Base-by-base conservation (phyloP, 2,113 vertebrate genomes). In the Chelonoidis abingdonii region DNA sequence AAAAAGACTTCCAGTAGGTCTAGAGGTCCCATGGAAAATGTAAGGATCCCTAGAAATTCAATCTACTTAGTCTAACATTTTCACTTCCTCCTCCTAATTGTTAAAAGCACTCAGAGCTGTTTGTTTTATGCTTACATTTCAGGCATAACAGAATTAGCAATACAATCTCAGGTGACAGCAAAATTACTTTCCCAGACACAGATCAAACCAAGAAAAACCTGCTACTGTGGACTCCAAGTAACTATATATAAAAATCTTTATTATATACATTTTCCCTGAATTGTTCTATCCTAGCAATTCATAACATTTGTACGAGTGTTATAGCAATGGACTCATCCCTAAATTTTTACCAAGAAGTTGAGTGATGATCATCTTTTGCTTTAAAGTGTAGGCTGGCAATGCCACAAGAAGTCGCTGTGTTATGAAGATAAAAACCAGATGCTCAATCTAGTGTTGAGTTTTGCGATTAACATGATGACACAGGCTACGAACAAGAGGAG, bases 211-310 rank as follows among this genome's bases (percentile, higher is more conserved):
- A 2, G 82, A 96, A 97, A 97, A 96, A 95, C 93, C 94, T 96
- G 93, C n/a, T 90, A 96, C 47, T 92, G 89, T 8, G 72, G 89
- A 97, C 81, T 88, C 89, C 65, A 85, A 52, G 0, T 97, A 95
- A 95, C 95, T 96, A 96, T 97, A 97, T 93, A 96, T 93, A 96
- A 29, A 96, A 29, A 96, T 91, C 88, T 88, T 90, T 94, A 79
- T 14, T 90, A 96, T 93, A 69, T 93, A 97, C 83, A 97, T 93
- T 92, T 97, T 93, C 90, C 93, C 94, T 95, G 88, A 96, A 97
- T 94, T 90, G 65, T 96, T 90, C 38, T 31, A 62, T 83, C 41
- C 80, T 90, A 89, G 62, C 21, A 96, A 52, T n/a, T 89, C 52
- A 93, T 24, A 81, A 50, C 84, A 93, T 41, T 31, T 75, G 38